phyloP scores from a whole-genome alignment of 2,113 vertebrate genomes.

The Centropristis striata region DNA sequence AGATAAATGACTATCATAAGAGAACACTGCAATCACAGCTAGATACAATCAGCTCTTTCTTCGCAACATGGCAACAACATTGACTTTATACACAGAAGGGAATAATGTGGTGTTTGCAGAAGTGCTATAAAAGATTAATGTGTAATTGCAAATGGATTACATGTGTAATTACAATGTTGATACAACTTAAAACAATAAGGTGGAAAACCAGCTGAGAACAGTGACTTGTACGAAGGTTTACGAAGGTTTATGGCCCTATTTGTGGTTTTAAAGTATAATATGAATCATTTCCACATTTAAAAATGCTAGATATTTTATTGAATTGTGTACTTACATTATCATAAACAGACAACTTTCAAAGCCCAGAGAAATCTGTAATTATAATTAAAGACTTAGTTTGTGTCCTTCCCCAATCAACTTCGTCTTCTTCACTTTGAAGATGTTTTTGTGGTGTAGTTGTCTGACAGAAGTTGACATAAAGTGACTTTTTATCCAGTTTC shows the following conservation, averaged over 20 bases:
- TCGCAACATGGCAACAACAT: slow-evolving; percentile 23
- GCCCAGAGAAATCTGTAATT: too few relatives aligned
- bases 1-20: slow-evolving; percentile 54
- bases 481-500: too few relatives aligned
- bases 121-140: slow-evolving; percentile 24
- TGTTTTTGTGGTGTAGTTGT: too few relatives aligned
- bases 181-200: slow-evolving; percentile 23
- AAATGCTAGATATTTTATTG: too few relatives aligned
- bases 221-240: background rate
- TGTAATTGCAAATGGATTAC: slow-evolving; percentile 44
- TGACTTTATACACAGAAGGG: slow-evolving; percentile 23
- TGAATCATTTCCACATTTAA: too few relatives aligned
- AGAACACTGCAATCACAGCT: slow-evolving; percentile 30
- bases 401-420: too few relatives aligned
- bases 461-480: too few relatives aligned
- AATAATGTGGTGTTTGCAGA: slow-evolving; percentile 19
- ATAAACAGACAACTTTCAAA: too few relatives aligned
- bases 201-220: background rate
- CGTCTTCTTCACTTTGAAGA: too few relatives aligned
- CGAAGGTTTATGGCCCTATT: background rate
- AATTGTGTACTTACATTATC: too few relatives aligned
- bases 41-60: slow-evolving; percentile 50
- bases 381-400: too few relatives aligned
- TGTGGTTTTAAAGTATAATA: background rate
- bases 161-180: slow-evolving; percentile 32